Evolutionary conservation across 2,113 vertebrate species (phyloP).

Genomic region (Ranitomeya imitator): DNA sequence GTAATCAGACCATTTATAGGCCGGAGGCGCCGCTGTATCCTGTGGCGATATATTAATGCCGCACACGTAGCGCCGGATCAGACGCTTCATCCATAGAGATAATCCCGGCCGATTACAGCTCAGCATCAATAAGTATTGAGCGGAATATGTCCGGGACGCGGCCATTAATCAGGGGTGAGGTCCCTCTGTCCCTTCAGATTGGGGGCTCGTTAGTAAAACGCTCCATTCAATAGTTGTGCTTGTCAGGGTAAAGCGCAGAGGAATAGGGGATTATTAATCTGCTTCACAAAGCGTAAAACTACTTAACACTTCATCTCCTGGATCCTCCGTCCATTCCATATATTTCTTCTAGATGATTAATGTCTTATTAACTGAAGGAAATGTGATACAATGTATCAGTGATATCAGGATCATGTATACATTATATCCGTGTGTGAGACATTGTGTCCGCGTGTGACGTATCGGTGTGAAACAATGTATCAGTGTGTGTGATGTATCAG

Average conservation of each 20-base stretch:
- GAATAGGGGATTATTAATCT: neutral
- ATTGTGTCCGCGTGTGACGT: neutral
- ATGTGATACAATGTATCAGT: neutral
- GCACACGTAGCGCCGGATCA: neutral
- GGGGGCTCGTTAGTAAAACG: neutral
- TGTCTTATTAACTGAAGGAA: neutral
- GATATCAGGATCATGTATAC: neutral
- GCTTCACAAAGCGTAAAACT: no score
- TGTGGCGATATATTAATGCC: neutral
- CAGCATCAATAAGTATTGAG: neutral
- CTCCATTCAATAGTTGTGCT: neutral
- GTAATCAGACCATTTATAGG: conserved; percentile 9
- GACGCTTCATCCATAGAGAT: neutral
- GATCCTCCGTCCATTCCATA: neutral
- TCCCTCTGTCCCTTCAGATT: neutral
- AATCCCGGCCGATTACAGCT: neutral
- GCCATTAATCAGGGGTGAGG: neutral
- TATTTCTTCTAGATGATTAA: neutral
- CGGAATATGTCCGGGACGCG: neutral
- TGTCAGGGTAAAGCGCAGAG: neutral
- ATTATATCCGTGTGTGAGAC: neutral
- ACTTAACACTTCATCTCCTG: neutral
- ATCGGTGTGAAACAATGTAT: neutral
- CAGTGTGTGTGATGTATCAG: neutral
- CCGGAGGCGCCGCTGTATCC: neutral